These are phyloP conservation scores for Pogonus chalceus DNA, from an alignment of 1,140 invertebrate genomes.

Conservation along the genomic window DNA sequence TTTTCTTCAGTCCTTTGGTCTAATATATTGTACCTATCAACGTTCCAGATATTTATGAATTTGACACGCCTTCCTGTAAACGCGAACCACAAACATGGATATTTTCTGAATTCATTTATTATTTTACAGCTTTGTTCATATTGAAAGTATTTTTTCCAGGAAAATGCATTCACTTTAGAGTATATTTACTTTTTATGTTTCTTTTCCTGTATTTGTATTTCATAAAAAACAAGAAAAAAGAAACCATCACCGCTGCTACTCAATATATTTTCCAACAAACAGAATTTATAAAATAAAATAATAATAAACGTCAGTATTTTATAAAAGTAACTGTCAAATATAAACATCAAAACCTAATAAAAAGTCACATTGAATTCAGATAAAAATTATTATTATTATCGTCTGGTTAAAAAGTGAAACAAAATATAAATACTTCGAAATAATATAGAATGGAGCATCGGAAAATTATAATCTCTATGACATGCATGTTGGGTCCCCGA, in stretches of 20 bases:
- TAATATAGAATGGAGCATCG: background rate
- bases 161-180: background rate
- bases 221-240: no score
- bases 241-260: no score
- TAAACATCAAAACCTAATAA: background rate
- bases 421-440: background rate
- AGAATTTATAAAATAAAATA: background rate
- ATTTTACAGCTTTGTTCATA: background rate
- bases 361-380: no score
- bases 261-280: background rate
- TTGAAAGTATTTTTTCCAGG: background rate
- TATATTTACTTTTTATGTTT: background rate
- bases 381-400: no score
- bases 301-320: background rate
- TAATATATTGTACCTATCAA: no score
- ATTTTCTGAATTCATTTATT: background rate
- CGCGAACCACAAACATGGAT: background rate
- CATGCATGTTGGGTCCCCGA: no score
- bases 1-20: no score
- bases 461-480: background rate
- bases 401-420: no score
- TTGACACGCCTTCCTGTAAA: background rate
- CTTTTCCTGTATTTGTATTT: no score
- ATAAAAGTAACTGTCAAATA: background rate
- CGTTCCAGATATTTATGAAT: background rate